A percentile compares a stretch with the other conserved stretches of the same genome.
phyloP scores from a whole-genome alignment of 2,113 vertebrate genomes.

The Dendropsophus ebraccatus region DNA sequence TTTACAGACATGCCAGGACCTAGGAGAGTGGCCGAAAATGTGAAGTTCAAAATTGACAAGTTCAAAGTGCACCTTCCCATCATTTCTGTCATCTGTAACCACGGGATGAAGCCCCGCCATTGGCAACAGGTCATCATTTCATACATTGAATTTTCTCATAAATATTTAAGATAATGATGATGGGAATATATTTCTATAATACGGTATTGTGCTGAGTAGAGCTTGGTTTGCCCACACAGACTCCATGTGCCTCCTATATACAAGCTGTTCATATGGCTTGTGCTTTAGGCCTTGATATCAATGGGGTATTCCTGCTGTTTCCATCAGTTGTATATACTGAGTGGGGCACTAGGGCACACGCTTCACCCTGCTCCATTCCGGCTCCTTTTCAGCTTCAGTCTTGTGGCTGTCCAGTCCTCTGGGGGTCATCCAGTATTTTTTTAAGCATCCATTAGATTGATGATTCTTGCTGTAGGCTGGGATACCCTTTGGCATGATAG shows the following conservation, averaged over 20 bases:
- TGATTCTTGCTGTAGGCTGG: no score
- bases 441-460: no score
- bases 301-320: no score
- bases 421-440: no score
- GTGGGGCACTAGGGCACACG: no score
- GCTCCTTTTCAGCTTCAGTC: no score
- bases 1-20: slow-evolving; percentile 77
- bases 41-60: slow-evolving; percentile 81
- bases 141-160: not conserved
- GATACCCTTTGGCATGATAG: no score
- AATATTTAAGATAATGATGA: not conserved
- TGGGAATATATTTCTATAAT: not conserved
- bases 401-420: no score
- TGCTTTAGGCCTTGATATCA: not conserved
- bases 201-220: not conserved
- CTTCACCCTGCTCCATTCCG: no score
- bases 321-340: no score
- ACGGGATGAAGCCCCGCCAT: slow-evolving; percentile 85
- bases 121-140: slow-evolving; percentile 80
- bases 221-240: not conserved
- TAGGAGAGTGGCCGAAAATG: slow-evolving; percentile 75
- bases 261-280: not conserved
- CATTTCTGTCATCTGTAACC: slow-evolving; percentile 83
- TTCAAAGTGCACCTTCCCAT: slow-evolving; percentile 87
- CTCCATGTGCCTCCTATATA: not conserved